These are phyloP conservation scores for Pelosia muscerda DNA, from an alignment of 2,888 invertebrate genomes.

Conservation along the genomic window DNA sequence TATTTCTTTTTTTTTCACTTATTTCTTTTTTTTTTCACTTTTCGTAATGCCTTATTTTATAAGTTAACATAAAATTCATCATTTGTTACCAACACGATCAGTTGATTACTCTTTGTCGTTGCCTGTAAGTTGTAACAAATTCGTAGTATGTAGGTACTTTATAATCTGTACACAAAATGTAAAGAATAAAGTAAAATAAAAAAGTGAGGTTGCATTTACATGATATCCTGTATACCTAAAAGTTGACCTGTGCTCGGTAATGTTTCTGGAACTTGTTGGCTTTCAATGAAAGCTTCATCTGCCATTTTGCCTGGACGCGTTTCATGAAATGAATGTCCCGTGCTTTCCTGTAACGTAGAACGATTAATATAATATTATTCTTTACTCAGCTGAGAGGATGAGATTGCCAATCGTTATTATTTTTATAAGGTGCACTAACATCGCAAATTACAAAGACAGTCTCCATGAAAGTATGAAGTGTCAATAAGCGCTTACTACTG, in stretches of 20 bases:
- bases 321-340: constrained; percentile 95
- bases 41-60: too few species aligned
- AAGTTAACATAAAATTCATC: too few species aligned
- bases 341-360: constrained; percentile 88
- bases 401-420: background rate
- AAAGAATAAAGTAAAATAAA: constrained; percentile 14
- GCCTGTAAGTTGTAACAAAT: background rate
- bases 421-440: too few species aligned
- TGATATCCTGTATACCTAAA: constrained; percentile 77
- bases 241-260: constrained; percentile 93
- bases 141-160: background rate
- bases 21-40: too few species aligned
- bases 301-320: constrained; percentile 91
- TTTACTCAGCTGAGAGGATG: background rate
- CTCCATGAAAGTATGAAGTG: too few species aligned
- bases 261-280: constrained; percentile 94
- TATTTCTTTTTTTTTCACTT: too few species aligned
- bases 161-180: background rate
- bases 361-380: background rate
- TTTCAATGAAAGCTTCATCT: constrained; percentile 91
- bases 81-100: too few species aligned
- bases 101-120: background rate
- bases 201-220: constrained; percentile 8
- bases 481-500: too few species aligned
- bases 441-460: too few species aligned